Evolutionary conservation across 2,888 invertebrate genomes (phyloP), one percentile per base, ranked within the genome.

Genomic region (Aelia acuminata): DNA sequence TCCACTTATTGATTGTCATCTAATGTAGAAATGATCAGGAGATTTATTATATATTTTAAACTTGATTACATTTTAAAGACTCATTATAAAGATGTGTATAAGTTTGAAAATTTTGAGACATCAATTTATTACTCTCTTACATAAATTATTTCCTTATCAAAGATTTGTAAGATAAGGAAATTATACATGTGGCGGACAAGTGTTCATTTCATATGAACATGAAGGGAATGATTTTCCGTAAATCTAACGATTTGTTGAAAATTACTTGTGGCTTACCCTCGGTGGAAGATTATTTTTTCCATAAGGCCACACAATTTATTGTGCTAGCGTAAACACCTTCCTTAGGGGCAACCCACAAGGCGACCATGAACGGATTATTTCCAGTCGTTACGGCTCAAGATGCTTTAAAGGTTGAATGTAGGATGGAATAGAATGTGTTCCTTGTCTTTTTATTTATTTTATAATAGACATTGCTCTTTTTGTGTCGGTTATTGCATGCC

Each of bases 261-360:
- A 70, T 70, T 35, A 20, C 63, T 70, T 70, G 63, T 70, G 63
- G 63, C 18, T 63, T 63, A 15, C 5, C 15, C 63, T 70, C 22
- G 63, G 31, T 35, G 5, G 8, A 31, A 20, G 11, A 70, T 70
- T 18, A 35, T 70, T 70, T 70, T 57, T 31, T 70, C 35, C 35
- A 80, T n/a, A 43, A 43, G 80, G 80, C 43, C 80, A 20, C n/a
- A 20, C n/a, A 43, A 80, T 80, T 43, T 80, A 80, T 80, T 43
- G 3, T 22, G n/a, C 43, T n/a, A n/a, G n/a, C n/a, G 80, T 80
- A 43, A 80, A 80, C 43, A 80, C 39, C 80, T 80, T 80, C 80
- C 80, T n/a, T 39, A 80, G 39, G 80, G 80, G 80, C 80, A 43
- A 80, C 80, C 80, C 80, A 80, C 80, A 39, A 80, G 80, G 80